phyloP scores from a whole-genome alignment of 2,888 invertebrate species.

The Cryptus viduatorius region DNA sequence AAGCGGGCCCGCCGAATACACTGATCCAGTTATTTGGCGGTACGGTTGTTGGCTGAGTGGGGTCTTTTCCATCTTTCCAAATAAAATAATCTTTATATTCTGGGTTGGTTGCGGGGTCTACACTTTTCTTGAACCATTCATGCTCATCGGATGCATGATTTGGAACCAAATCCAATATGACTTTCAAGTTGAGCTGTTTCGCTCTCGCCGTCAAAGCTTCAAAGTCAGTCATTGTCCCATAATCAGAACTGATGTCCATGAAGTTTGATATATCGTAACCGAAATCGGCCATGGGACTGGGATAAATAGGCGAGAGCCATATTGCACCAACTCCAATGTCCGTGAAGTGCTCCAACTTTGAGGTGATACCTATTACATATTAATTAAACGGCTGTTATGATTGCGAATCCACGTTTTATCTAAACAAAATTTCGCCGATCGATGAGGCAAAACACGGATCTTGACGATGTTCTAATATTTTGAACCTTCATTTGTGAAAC shows the following conservation, averaged over 20 bases:
- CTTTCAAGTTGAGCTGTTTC: conserved; percentile 86
- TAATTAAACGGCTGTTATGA: neutral
- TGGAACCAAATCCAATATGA: conserved; percentile 89
- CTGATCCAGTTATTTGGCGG: conserved; percentile 86
- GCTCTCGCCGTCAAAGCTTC: conserved; percentile 87
- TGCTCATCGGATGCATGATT: conserved; percentile 86
- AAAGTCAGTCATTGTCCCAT: conserved; percentile 92
- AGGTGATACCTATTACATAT: conserved; percentile 86
- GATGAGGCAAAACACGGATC: neutral
- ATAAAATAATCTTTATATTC: conserved; percentile 86
- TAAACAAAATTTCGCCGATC: neutral
- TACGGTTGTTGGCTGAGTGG: neutral
- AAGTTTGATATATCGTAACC: conserved; percentile 95
- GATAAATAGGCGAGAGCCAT: conserved; percentile 94
- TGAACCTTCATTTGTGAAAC: neutral
- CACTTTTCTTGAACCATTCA: conserved; percentile 86
- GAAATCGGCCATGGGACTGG: conserved; percentile 94
- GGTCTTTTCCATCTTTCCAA: conserved; percentile 82
- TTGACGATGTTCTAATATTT: neutral
- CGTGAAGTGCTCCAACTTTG: conserved; percentile 88
- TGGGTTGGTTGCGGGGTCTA: conserved; percentile 66
- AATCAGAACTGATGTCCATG: conserved; percentile 89
- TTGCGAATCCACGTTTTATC: neutral
- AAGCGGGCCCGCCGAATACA: conserved; percentile 86
- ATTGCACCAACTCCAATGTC: conserved; percentile 91